Evolutionary conservation across 2,888 invertebrate species (phyloP).

Genomic region (Polylopha cassiicola): DNA sequence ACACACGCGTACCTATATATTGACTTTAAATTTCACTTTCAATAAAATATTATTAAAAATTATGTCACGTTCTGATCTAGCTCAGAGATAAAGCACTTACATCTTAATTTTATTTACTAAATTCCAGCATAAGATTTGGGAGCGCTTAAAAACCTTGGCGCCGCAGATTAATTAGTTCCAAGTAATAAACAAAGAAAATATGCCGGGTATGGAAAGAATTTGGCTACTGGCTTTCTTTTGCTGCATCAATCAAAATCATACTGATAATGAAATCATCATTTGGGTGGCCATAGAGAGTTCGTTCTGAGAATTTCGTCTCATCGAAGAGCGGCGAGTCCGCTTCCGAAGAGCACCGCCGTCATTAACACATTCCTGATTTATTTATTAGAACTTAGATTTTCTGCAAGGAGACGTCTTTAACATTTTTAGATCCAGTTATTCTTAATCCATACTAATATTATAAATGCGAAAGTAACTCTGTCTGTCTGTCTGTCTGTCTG

Average conservation of each 20-base stretch:
- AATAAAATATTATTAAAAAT: background rate
- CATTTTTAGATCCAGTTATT: constrained; percentile 4
- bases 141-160: constrained; percentile 66
- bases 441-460: constrained; percentile 4
- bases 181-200: constrained; percentile 72
- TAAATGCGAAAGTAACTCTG: background rate
- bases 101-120: constrained; percentile 24
- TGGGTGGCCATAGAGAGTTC: constrained; percentile 74
- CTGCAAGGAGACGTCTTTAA: constrained; percentile 7
- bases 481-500: too few species aligned
- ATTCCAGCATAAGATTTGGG: constrained; percentile 34
- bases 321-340: constrained; percentile 26
- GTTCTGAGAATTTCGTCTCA: constrained; percentile 61
- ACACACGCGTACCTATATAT: too few species aligned
- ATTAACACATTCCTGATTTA: constrained; percentile 76
- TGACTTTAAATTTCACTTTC: background rate
- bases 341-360: constrained; percentile 52
- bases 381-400: constrained; percentile 61
- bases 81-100: constrained; percentile 3
- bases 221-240: constrained; percentile 66
- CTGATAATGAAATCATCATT: constrained; percentile 77
- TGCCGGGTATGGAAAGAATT: constrained; percentile 68
- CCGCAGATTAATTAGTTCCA: constrained; percentile 71
- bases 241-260: constrained; percentile 77
- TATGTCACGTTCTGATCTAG: background rate